These are phyloP conservation scores for Girardia tigrina DNA, from an alignment of 2,888 invertebrate genomes.

Conservation along the genomic window DNA sequence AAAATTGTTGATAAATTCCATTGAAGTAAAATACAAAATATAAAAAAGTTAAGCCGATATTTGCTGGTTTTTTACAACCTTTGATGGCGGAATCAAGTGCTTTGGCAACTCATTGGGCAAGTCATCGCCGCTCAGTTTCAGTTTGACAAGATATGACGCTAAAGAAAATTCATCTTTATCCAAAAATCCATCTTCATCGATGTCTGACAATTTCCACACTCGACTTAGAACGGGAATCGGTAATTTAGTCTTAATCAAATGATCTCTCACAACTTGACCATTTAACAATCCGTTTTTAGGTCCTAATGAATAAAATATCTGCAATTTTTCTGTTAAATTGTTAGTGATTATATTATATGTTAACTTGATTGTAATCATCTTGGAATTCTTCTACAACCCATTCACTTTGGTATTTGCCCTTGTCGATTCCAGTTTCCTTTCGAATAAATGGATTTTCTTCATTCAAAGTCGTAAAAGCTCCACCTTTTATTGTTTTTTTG, in stretches of 20 bases:
- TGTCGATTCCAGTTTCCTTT: not conserved
- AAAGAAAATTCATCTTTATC: not conserved
- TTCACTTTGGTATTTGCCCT: not conserved
- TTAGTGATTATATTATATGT: not conserved
- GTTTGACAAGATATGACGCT: not conserved
- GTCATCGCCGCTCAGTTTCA: not conserved
- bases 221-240: not conserved
- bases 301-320: not conserved
- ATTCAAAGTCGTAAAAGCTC: not conserved
- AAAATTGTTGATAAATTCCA: too few species aligned
- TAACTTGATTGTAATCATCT: not conserved
- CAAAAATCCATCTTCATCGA: not conserved
- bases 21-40: too few species aligned
- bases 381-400: not conserved
- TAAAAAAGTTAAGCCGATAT: too few species aligned
- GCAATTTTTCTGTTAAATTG: not conserved
- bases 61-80: too few species aligned
- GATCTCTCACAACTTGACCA: not conserved
- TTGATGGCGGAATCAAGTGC: slow-evolving; percentile 13
- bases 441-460: slow-evolving; percentile 4
- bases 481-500: not conserved
- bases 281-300: not conserved
- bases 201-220: not conserved
- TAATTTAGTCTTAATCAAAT: not conserved
- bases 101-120: slow-evolving; percentile 4